Conservation (phyloP, 2,113 vertebrate genomes). For the Apodemus sylvaticus region DNA sequence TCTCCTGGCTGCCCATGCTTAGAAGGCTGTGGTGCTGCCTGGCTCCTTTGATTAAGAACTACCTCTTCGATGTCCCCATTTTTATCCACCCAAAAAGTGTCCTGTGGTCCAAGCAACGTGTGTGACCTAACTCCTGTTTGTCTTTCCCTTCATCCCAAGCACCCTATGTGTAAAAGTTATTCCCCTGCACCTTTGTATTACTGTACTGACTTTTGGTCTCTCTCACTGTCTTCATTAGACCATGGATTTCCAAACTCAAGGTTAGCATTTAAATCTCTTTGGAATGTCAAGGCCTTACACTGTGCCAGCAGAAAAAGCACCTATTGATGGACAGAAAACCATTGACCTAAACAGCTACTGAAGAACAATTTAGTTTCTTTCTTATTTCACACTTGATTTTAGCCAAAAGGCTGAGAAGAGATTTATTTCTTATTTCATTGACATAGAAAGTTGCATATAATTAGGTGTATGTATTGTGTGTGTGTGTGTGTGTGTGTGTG, state of each 20-base stretch:
- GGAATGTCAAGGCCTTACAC: neutral
- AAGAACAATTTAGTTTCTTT: neutral
- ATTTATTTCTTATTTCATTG: neutral
- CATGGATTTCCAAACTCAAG: neutral
- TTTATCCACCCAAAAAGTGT: neutral
- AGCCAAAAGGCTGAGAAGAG: no score
- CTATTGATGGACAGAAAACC: neutral
- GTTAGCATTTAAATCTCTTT: no score
- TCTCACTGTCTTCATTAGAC: neutral
- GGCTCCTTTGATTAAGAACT: no score
- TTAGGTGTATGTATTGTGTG: neutral
- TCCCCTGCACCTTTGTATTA: accelerated
- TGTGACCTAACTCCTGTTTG: neutral
- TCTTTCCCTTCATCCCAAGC: neutral
- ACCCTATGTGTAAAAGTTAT: neutral
- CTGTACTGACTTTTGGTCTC: neutral
- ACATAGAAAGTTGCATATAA: neutral
- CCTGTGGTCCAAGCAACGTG: accelerated
- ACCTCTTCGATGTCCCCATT: no score
- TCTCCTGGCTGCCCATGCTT: no score
- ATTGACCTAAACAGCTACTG: neutral
- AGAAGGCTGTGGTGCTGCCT: no score
- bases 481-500: neutral
- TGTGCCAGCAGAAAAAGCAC: neutral
- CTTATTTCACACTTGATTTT: neutral